These are phyloP conservation scores for Rhamphomyia laevipes DNA, from an alignment of 2,888 invertebrate species.

Conservation along the genomic window DNA sequence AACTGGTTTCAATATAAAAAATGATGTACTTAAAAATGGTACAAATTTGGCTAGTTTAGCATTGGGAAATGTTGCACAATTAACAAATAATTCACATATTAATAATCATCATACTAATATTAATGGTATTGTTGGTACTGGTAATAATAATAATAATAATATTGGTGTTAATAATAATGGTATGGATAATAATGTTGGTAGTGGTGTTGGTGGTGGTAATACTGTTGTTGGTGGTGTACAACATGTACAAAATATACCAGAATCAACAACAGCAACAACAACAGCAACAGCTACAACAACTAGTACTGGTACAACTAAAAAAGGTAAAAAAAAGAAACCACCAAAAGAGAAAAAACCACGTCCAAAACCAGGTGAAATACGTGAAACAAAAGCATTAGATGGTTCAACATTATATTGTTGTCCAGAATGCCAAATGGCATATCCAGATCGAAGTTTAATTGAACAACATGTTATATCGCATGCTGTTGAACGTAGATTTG, in stretches of 20 bases:
- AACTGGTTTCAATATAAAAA: conserved; percentile 28
- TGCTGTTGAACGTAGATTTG: conserved; percentile 71
- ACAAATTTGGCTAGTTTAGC: conserved; percentile 34
- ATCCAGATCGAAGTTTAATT: conserved; percentile 69
- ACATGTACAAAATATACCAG: conserved; percentile 5
- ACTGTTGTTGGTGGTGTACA: conserved; percentile 18
- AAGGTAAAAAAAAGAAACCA: conserved; percentile 41
- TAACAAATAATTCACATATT: conserved; percentile 23
- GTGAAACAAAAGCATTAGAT: conserved; percentile 52
- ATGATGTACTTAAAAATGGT: conserved; percentile 37
- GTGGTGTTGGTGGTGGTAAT: conserved; percentile 18
- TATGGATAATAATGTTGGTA: conserved; percentile 12
- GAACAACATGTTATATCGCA: conserved; percentile 81
- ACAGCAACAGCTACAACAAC: conserved; percentile 29
- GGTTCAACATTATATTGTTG: conserved; percentile 78
- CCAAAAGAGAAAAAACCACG: conserved; percentile 69
- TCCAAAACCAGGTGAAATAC: conserved; percentile 47
- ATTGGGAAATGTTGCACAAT: conserved; percentile 31
- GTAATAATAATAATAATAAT: conserved; percentile 16
- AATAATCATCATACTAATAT: conserved; percentile 15
- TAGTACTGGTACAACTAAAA: conserved; percentile 32
- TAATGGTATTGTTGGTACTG: conserved; percentile 19
- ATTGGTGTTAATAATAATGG: conserved; percentile 18
- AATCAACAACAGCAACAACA: conserved; percentile 36
- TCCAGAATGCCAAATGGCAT: conserved; percentile 83